Evolutionary conservation across 2,113 vertebrate species (phyloP).

Genomic region (Coregonus clupeaformis): DNA sequence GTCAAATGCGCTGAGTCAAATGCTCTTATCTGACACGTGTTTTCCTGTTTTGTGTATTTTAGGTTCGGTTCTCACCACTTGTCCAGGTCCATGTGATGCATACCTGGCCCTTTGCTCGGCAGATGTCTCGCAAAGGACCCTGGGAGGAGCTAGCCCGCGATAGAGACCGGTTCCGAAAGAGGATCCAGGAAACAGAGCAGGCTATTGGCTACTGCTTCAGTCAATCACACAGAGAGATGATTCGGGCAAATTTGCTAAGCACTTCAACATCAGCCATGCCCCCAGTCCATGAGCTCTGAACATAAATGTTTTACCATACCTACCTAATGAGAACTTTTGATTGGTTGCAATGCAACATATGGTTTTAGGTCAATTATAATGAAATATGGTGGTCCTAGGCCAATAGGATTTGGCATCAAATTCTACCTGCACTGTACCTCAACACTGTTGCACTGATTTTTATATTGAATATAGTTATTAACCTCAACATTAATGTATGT

Average conservation of each 20-base stretch:
- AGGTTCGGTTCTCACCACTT: conserved; percentile 83
- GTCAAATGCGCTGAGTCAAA: not conserved
- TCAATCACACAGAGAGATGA: conserved; percentile 65
- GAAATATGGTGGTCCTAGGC: conserved; percentile 36
- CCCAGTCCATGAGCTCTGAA: conserved; percentile 37
- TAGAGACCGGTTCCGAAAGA: conserved; percentile 77
- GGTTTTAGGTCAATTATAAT: conserved; percentile 27
- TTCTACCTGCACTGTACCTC: conserved; percentile 63
- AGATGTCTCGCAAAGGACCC: conserved; percentile 77
- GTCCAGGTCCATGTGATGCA: conserved; percentile 78
- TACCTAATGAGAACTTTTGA: conserved; percentile 43
- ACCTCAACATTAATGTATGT: conserved; percentile 39
- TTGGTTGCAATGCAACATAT: conserved; percentile 70
- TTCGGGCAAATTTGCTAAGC: conserved; percentile 35
- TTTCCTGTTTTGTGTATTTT: conserved; percentile 14
- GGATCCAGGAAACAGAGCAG: conserved; percentile 71
- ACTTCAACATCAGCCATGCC: not conserved
- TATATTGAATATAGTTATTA: conserved; percentile 51
- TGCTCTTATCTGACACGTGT: too few relatives aligned
- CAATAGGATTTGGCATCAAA: conserved; percentile 48
- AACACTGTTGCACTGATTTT: conserved; percentile 63
- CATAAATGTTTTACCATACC: conserved; percentile 34
- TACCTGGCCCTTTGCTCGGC: conserved; percentile 81
- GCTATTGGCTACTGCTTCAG: conserved; percentile 73
- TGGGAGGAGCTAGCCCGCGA: conserved; percentile 88